phyloP scores from a whole-genome alignment of 30 jellyfish, hydroid and myxozoan genomes.

The Sanderia malayensis region DNA sequence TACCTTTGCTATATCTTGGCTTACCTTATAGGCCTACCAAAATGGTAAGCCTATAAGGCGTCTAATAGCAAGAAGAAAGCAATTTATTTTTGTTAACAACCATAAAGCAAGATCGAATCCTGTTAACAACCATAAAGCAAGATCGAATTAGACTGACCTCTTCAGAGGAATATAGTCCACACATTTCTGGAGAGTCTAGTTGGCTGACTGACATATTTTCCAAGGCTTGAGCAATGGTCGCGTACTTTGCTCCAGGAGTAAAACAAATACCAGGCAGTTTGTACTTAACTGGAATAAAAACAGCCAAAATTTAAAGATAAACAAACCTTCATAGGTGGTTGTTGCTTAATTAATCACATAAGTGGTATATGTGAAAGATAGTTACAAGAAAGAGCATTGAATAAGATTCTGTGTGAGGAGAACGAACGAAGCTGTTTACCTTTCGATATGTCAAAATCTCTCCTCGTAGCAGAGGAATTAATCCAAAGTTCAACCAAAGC shows the following conservation, averaged over 20 bases:
- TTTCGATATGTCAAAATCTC: conserved; percentile 75
- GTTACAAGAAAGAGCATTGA: background rate
- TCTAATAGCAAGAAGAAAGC: too few species aligned
- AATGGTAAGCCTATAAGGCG: too few species aligned
- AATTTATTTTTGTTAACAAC: too few species aligned
- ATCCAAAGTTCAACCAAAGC: conserved; percentile 75
- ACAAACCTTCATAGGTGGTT: too few species aligned
- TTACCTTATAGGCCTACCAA: too few species aligned
- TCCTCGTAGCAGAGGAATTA: conserved; percentile 63
- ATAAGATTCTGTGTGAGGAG: background rate
- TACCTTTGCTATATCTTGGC: too few species aligned
- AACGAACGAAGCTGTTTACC: conserved; percentile 23
- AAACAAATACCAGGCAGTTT: conserved; percentile 66
- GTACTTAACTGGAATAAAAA: conserved; percentile 54
- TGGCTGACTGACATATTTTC: conserved; percentile 40
- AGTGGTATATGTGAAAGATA: background rate
- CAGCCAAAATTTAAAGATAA: too few species aligned
- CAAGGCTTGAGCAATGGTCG: conserved; percentile 52
- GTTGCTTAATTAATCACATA: too few species aligned
- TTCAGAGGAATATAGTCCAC: conserved; percentile 64
- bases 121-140: too few species aligned
- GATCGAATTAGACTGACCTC: conserved; percentile 48
- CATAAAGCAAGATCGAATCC: too few species aligned
- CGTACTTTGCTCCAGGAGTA: conserved; percentile 36
- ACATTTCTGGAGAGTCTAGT: conserved; percentile 63